Conservation (phyloP, 2,113 vertebrate genomes). For the Rhagologus leucostigma region DNA sequence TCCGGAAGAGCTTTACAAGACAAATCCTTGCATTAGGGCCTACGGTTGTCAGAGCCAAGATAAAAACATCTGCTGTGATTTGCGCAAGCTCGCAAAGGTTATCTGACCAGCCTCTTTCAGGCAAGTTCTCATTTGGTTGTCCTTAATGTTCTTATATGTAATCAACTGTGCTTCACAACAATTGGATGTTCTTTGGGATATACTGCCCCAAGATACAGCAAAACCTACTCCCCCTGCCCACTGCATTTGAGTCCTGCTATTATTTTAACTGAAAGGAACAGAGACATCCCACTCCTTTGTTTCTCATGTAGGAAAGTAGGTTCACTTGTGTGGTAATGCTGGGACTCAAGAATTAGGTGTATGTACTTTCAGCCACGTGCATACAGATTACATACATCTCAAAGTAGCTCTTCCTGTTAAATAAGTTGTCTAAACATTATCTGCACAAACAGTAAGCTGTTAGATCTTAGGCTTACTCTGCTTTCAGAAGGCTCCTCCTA, state of each 20-base stretch:
- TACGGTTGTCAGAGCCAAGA: neutral
- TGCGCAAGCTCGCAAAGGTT: neutral
- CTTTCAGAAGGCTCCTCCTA: neutral
- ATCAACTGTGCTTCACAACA: neutral
- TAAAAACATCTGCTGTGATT: neutral
- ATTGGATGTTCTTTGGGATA: neutral
- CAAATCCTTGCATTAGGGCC: neutral
- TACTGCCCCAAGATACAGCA: neutral
- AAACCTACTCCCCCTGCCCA: neutral
- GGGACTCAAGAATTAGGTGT: neutral
- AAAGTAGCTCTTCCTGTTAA: neutral
- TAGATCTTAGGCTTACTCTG: neutral
- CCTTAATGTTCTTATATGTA: neutral
- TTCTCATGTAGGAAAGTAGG: neutral
- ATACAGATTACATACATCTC: neutral
- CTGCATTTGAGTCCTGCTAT: neutral
- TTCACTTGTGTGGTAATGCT: neutral
- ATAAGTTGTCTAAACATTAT: neutral
- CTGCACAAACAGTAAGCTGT: neutral
- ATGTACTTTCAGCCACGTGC: neutral
- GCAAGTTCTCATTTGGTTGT: neutral
- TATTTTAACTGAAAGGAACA: neutral
- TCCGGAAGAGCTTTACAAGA: neutral
- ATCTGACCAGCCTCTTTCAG: neutral
- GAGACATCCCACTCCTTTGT: neutral